Evolutionary conservation across 2,797 vertebrate species (phyloP).

Genomic region (Darevskia mixta): DNA sequence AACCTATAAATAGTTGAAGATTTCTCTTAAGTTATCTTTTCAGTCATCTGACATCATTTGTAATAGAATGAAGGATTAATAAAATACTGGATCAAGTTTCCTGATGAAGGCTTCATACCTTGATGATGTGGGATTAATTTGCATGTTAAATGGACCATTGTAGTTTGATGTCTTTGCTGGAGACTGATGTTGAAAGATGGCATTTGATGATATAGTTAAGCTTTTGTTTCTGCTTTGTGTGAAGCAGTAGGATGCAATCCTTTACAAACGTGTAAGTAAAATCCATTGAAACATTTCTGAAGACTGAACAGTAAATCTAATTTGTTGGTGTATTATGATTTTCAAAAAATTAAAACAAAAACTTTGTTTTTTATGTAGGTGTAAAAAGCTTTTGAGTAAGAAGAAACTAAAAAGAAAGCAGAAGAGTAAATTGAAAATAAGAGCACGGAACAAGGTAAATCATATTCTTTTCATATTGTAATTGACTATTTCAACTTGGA

Average conservation of each 20-base stretch:
- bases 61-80: background rate
- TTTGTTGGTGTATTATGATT: background rate
- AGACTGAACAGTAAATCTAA: background rate
- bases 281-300: background rate
- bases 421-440: conserved; percentile 98
- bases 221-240: background rate
- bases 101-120: background rate
- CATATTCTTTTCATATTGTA: background rate
- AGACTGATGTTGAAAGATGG: background rate
- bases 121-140: background rate
- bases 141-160: background rate
- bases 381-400: conserved; percentile 97
- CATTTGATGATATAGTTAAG: background rate
- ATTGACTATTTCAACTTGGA: background rate
- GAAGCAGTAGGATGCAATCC: background rate
- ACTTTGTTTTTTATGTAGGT: conserved; percentile 77
- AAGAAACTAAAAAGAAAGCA: conserved; percentile 99
- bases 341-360: background rate
- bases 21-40: background rate
- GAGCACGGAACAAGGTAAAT: conserved; percentile 95
- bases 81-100: background rate
- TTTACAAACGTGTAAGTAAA: background rate
- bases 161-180: background rate
- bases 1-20: background rate
- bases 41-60: background rate